Percentiles rank a stretch among this genome's conserved stretches.
phyloP scores from a whole-genome alignment of 2,797 vertebrate genomes.

The Naso thynnoides region DNA sequence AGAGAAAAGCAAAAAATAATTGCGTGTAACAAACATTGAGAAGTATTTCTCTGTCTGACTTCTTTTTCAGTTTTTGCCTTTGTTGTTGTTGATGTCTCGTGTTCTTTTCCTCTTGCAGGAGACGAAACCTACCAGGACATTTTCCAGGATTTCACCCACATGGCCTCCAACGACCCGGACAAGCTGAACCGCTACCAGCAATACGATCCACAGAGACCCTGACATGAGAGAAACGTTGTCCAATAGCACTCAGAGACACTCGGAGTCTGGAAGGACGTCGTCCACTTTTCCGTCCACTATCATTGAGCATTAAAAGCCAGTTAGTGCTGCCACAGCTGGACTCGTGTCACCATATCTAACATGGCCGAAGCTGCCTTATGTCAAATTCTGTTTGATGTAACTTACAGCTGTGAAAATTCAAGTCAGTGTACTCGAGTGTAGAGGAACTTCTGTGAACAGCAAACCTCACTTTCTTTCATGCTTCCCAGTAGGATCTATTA shows the following conservation, averaged over 20 bases:
- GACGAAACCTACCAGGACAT: constrained; percentile 99
- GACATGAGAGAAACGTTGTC: constrained; percentile 18
- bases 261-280: not conserved
- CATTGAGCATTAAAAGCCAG: not conserved
- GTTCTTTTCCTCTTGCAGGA: constrained; percentile 81
- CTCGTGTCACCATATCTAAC: not conserved
- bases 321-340: constrained; percentile 31
- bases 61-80: not conserved
- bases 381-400: constrained; percentile 4
- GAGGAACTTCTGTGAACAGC: constrained; percentile 32
- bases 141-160: constrained; percentile 98
- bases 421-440: constrained; percentile 30
- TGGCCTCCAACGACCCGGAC: constrained; percentile 97
- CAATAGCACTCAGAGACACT: constrained; percentile 2
- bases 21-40: not conserved
- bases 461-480: constrained; percentile 21
- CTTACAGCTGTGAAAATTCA: constrained; percentile 27
- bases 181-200: constrained; percentile 96
- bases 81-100: constrained; percentile 14
- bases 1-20: not conserved
- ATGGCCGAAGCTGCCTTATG: constrained; percentile 2
- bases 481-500: constrained; percentile 25
- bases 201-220: constrained; percentile 86
- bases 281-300: constrained; percentile 14
- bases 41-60: not conserved